Percentiles rank a stretch among this genome's conserved stretches.
These are phyloP conservation scores for Anodontia alba DNA, from an alignment of 2,888 invertebrate genomes.

Conservation along the genomic window DNA sequence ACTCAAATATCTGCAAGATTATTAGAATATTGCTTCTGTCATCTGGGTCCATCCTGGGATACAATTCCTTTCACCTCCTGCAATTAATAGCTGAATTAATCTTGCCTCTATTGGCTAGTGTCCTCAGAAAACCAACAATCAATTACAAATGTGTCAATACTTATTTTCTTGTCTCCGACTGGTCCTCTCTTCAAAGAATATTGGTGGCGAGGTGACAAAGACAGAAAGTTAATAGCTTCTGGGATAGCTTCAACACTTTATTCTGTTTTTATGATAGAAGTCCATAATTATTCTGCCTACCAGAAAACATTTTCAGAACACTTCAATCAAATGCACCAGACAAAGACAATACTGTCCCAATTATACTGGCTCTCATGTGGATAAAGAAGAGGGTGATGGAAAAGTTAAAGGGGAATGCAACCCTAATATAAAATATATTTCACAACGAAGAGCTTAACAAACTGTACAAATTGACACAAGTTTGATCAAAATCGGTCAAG, in stretches of 20 bases:
- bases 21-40: slow-evolving; percentile 10
- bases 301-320: neutral
- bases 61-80: neutral
- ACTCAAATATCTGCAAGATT: no score
- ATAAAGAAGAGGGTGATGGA: no score
- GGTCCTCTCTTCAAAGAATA: neutral
- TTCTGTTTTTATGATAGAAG: slow-evolving; percentile 11
- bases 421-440: no score
- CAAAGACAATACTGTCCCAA: no score
- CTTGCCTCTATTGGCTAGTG: slow-evolving; percentile 32
- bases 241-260: neutral
- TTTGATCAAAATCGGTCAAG: no score
- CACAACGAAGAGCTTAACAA: no score
- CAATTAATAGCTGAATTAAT: slow-evolving; percentile 55
- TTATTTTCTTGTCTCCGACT: neutral
- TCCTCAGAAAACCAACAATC: slow-evolving; percentile 38
- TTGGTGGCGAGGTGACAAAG: neutral
- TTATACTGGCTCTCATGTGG: no score
- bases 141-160: slow-evolving; percentile 45
- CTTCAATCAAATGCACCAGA: no score
- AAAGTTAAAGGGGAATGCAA: no score
- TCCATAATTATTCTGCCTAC: neutral
- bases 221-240: neutral
- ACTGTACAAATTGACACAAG: no score
- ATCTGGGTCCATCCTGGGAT: neutral